Percentiles rank a stretch among this genome's conserved stretches.
phyloP scores from a whole-genome alignment of 2,113 vertebrate genomes.

The Spea multiplicata region DNA sequence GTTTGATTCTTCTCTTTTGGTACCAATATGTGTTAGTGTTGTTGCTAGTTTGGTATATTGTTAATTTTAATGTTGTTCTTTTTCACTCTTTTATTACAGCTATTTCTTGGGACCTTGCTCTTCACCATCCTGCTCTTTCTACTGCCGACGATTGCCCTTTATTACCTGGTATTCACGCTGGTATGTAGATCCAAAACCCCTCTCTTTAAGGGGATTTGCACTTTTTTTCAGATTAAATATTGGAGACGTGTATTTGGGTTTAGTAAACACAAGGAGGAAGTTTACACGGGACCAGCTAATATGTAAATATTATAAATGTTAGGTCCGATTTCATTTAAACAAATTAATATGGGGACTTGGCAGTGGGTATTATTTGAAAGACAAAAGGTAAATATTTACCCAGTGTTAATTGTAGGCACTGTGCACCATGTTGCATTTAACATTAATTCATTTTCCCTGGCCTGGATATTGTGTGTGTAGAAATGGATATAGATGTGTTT shows the following conservation, averaged over 20 bases:
- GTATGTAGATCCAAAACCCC: slow-evolving; percentile 61
- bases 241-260: too few species aligned
- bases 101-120: slow-evolving; percentile 92
- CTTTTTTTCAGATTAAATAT: too few species aligned
- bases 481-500: too few species aligned
- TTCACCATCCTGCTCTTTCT: slow-evolving; percentile 94
- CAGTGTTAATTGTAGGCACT: background rate
- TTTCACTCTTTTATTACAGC: slow-evolving; percentile 60
- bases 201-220: background rate
- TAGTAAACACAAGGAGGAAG: too few species aligned
- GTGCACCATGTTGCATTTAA: background rate
- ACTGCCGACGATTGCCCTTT: slow-evolving; percentile 89
- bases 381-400: slow-evolving; percentile 8
- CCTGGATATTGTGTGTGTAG: background rate
- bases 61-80: background rate
- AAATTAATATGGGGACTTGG: background rate
- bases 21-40: background rate
- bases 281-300: background rate
- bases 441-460: background rate
- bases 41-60: background rate
- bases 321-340: background rate
- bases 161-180: slow-evolving; percentile 97
- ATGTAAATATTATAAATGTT: slow-evolving; percentile 20
- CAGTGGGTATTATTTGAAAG: background rate
- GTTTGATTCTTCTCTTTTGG: background rate